Base-by-base conservation (phyloP, 2,888 invertebrate genomes). In the Erebia epiphron region DNA sequence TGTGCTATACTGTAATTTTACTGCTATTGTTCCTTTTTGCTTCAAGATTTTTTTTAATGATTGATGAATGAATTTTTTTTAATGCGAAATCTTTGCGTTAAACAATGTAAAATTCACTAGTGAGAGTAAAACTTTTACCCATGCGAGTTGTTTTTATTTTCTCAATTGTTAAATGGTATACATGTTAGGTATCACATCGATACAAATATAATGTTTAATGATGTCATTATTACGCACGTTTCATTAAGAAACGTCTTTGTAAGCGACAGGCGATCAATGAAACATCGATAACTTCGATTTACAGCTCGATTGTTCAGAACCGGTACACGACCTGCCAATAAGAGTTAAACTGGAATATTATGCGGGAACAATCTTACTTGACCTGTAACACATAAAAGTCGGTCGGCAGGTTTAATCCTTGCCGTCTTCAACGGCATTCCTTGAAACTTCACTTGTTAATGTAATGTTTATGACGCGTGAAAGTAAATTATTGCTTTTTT, bases 391-490 rank as follows among this genome's bases (percentile, higher is more conserved):
- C 89, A 85, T 90, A 79, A 75, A 86, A 86, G 86, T 86, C 79
- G 86, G 86, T 76, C 86, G 82, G 84, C 91, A 88, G 86, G 90
- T 90, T 87, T 85, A 75, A 84, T 90, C 89, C 89, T 89, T 85
- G 78, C 77, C 78, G 79, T 76, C 78, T 79, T 79, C 76, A 74
- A 77, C 79, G 76, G 76, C 82, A 86, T 86, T 83, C 85, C 82
- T 82, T 78, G 74, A 77, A 80, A 81, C 80, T 79, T 77, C 70
- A 76, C 73, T 75, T 76, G 72, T 76, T 71, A 72, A 77, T 77
- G 73, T 62, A 67, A 74, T 75, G 79, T 79, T 78, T 79, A 77
- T 78, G 75, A 72, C 67, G 72, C 75, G 71, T 68, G 73, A 74
- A 77, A 71, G 72, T 71, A 74, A 68, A 43, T 68, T 71, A 74